Evolutionary conservation across 2,888 invertebrate species (phyloP).

Genomic region (Aphodius sticticus): DNA sequence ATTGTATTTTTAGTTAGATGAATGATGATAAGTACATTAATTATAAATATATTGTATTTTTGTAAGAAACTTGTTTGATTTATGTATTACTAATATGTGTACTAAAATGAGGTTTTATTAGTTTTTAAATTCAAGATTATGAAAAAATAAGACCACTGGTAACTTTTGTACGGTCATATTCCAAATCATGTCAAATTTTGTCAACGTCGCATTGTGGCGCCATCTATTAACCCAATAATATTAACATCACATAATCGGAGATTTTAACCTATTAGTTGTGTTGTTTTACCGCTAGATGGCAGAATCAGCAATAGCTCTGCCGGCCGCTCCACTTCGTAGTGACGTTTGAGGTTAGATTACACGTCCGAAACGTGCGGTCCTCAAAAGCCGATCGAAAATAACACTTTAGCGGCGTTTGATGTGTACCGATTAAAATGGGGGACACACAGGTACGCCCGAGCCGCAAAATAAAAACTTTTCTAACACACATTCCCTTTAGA

Average conservation of each 20-base stretch:
- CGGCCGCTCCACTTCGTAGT: not conserved
- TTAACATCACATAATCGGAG: not conserved
- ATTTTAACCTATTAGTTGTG: not conserved
- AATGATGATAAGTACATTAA: too few species aligned
- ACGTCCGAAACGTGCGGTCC: constrained; percentile 30
- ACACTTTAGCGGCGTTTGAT: constrained; percentile 22
- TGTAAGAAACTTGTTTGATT: too few species aligned
- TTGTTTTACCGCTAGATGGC: not conserved
- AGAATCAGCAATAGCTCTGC: not conserved
- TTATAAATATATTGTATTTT: too few species aligned
- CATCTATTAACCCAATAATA: too few species aligned
- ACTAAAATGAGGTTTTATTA: too few species aligned
- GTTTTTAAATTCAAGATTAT: too few species aligned
- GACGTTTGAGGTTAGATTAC: constrained; percentile 36
- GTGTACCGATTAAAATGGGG: constrained; percentile 43
- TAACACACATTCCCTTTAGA: constrained; percentile 59
- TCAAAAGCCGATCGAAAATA: constrained; percentile 30
- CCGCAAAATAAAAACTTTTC: constrained; percentile 27
- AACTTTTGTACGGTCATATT: too few species aligned
- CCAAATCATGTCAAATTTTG: too few species aligned
- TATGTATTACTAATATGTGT: too few species aligned
- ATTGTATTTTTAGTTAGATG: too few species aligned
- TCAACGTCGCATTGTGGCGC: too few species aligned
- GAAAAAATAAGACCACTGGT: too few species aligned
- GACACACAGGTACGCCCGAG: constrained; percentile 44